Base-by-base conservation (phyloP, 2,113 vertebrate genomes). In the Laticauda laticaudata region DNA sequence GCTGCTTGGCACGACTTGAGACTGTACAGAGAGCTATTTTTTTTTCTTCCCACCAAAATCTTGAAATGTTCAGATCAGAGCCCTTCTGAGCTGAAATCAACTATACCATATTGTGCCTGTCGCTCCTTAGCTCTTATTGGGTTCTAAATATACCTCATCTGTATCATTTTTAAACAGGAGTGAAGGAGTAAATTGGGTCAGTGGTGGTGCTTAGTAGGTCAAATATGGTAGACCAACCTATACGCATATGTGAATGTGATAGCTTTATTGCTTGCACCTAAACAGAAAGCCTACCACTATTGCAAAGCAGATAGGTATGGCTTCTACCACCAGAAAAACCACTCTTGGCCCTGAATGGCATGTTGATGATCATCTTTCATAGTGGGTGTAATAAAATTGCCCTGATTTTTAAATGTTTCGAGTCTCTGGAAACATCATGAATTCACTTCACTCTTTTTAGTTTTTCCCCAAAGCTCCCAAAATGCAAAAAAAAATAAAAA, bases 161-260 rank as follows among this genome's bases (percentile, higher is more conserved):
- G 43, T 48, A 14, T n/a, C 24, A 18, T 48, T 61, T 87, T 89
- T 61, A 12, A 57, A 93, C 85, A 69, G 91, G 75, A 34, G 6
- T 86, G 88, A 86, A 87, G 91, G 93, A 48, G 0, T 0, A 11
- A 43, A 14, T 39, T 24, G 55, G 14, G 34, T 0, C 0, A 0
- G 0, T 43, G 3, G 26, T 91, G 91, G 45, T 0, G 92, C 92
- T 93, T 87, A 29, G n/a, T 43, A 90, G 0, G 91, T 54, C 11
- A 20, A n/a, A 39, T 56, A 1, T 15, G 29, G 55, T 54, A 20
- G 23, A n/a, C 21, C 24, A 39, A n/a, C 0, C 23, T 56, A 59
- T 23, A 29, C 1, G 54, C 6, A 15, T 8, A 55, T 2, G 4
- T 14, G 24, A 93, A 64, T n/a, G 23, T 34, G 57, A 24, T 39